Percentiles rank a stretch among this genome's conserved stretches.
These are phyloP conservation scores for Drosophila seclusa DNA, from an alignment of 2,888 invertebrate species.

Conservation along the genomic window DNA sequence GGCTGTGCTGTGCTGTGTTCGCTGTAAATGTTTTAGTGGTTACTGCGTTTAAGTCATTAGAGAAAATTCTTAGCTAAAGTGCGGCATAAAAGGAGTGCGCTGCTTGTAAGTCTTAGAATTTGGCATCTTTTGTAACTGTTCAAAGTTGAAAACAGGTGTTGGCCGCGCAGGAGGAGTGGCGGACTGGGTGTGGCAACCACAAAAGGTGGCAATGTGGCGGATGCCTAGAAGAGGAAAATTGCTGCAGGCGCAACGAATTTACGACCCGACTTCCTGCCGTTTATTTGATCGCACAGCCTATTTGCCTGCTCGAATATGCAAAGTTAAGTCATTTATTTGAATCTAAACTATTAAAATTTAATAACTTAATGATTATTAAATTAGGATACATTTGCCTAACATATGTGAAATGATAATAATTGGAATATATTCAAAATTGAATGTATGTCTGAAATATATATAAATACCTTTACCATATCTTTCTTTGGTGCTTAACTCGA, in stretches of 20 bases:
- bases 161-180: not conserved
- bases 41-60: slow-evolving; percentile 80
- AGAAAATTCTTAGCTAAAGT: slow-evolving; percentile 76
- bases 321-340: slow-evolving; percentile 28
- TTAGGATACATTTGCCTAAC: not conserved
- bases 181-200: slow-evolving; percentile 31
- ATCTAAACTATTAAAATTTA: slow-evolving; percentile 27
- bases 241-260: slow-evolving; percentile 34
- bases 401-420: not conserved
- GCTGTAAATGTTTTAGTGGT: slow-evolving; percentile 78
- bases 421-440: not conserved
- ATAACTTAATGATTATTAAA: slow-evolving; percentile 6
- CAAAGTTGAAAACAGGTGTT: slow-evolving; percentile 1
- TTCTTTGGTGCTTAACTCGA: not conserved
- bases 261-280: slow-evolving; percentile 14
- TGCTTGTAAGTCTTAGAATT: slow-evolving; percentile 51
- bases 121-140: slow-evolving; percentile 48
- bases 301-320: slow-evolving; percentile 3
- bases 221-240: slow-evolving; percentile 39
- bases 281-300: slow-evolving; percentile 30
- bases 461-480: not conserved
- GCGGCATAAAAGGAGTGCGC: slow-evolving; percentile 57
- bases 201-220: slow-evolving; percentile 55
- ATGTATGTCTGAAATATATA: too few species aligned
- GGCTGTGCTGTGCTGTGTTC: slow-evolving; percentile 39